A percentile compares a stretch with the other conserved stretches of the same genome.
phyloP scores from a whole-genome alignment of 2,113 vertebrate genomes.

The Cryptotis parvus region DNA sequence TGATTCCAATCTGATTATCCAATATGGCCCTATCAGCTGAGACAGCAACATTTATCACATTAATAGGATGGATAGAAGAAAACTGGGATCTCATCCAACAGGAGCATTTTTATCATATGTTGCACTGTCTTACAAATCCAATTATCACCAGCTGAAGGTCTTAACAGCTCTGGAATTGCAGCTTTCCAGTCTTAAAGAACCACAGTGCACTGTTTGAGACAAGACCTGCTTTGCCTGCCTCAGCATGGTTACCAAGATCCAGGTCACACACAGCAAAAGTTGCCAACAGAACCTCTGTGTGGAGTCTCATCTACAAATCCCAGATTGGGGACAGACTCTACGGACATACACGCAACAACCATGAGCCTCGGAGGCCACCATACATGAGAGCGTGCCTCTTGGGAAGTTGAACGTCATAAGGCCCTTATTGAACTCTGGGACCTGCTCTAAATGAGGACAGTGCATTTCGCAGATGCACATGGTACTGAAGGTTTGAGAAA shows the following conservation, averaged over 20 bases:
- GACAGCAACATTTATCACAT: constrained; percentile 91
- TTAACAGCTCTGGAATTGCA: constrained; percentile 85
- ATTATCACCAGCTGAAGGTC: constrained; percentile 89
- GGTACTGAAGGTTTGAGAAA: neutral
- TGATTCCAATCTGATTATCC: constrained; percentile 90
- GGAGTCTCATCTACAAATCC: neutral
- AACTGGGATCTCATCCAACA: constrained; percentile 89
- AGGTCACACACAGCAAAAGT: neutral
- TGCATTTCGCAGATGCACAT: neutral
- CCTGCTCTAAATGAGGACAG: neutral
- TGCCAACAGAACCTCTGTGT: neutral
- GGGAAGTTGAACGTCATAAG: neutral
- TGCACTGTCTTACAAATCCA: constrained; percentile 90
- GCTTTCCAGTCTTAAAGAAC: constrained; percentile 85
- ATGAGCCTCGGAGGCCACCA: neutral
- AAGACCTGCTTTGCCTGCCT: neutral
- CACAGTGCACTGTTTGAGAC: constrained; percentile 64
- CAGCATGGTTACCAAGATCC: neutral
- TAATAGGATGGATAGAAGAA: constrained; percentile 90
- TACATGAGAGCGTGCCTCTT: neutral
- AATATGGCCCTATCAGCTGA: constrained; percentile 87
- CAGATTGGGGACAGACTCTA: no score
- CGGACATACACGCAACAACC: neutral
- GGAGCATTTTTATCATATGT: constrained; percentile 88
- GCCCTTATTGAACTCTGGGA: neutral